Evolutionary conservation across 2,888 invertebrate genomes (phyloP), one percentile per base, ranked within the genome.

Genomic region (Omphaloscelis lunosa): DNA sequence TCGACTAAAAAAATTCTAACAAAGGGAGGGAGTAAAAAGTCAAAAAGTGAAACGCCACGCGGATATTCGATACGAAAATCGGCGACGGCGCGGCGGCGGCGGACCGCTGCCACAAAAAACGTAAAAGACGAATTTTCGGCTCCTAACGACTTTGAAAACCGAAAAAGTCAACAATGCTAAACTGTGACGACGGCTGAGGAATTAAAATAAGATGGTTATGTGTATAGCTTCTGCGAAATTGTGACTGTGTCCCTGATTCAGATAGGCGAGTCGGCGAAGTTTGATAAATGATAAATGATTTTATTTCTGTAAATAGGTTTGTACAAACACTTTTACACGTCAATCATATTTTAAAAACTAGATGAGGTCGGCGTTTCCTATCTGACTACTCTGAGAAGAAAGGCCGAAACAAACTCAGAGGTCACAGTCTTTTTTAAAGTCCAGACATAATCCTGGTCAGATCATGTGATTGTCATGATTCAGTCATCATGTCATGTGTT

Each of bases 171-270:
- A 90, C 91, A 91, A 93, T 90, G 89, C 90, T 89, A 90, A 91
- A 90, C 89, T 89, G 89, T 89, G 91, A 94, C 92, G 93, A 92
- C 91, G 90, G 84, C 90, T 84, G 81, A 83, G 90, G 93, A 93
- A 93, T 93, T 93, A 93, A 92, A 94, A 95, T 93, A 93, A 94
- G 91, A 90, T 76, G 62, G 72, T 79, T 86, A n/a, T 61, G 66
- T 67, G 58, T 66, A 62, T 17, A 29, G 48, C 81, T 94, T 94
- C 94, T 89, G 86, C 82, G 93, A 95, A 94, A 89, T 62, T 88
- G 83, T 77, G 87, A 77, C 75, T 78, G 80, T 79, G 82, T 67
- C 62, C 61, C 70, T 69, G 71, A 80, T 75, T 65, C 45, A 68
- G 77, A 88, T 80, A 72, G 61, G 59, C 59, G 62, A 65, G 34